Percentiles rank a stretch among this genome's conserved stretches.
Evolutionary conservation across 2,797 vertebrate species (phyloP).

Genomic region (Paguma larvata): DNA sequence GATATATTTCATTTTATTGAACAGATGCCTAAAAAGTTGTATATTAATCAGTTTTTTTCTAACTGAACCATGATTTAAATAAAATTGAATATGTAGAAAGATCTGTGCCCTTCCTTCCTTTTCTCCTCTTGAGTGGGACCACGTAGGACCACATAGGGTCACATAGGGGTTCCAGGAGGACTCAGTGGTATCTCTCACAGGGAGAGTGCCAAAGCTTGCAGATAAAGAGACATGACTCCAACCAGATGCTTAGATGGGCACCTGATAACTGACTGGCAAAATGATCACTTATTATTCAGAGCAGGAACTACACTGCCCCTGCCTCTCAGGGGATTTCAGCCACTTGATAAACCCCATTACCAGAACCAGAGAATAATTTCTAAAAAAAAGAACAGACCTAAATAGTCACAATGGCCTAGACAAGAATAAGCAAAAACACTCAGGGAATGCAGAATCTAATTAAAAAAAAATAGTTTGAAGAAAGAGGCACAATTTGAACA

Average conservation of each 20-base stretch:
- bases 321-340: neutral
- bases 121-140: neutral
- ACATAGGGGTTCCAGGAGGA: no score
- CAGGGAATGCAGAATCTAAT: neutral
- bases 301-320: neutral
- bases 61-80: slow-evolving; percentile 23
- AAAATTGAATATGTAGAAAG: neutral
- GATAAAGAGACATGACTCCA: neutral
- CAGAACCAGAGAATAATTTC: neutral
- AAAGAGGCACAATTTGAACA: neutral
- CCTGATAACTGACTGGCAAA: no score
- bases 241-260: neutral
- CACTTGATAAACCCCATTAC: neutral
- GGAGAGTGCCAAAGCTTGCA: neutral
- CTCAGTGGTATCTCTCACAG: fast-evolving
- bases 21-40: neutral
- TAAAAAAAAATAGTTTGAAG: neutral
- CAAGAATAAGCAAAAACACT: neutral
- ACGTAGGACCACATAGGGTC: neutral
- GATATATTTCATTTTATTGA: slow-evolving; percentile 56
- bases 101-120: neutral
- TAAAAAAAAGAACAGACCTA: neutral
- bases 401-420: neutral
- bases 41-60: neutral
- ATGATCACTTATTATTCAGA: neutral